Conservation (phyloP, 2,113 vertebrate species). For the Myotis brandtii region DNA sequence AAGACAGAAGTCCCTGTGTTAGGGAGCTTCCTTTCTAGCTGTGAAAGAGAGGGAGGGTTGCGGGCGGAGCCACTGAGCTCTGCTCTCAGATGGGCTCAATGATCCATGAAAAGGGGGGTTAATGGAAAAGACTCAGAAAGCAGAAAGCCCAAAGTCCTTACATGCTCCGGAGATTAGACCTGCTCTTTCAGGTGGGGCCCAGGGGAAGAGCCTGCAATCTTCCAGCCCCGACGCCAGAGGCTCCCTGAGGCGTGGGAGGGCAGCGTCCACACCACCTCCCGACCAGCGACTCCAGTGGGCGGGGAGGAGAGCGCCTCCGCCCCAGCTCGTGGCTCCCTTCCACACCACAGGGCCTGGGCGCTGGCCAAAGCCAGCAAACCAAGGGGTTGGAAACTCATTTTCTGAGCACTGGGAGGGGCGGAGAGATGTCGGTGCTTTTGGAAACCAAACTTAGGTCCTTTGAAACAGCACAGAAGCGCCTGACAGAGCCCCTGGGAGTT, state of each 20-base stretch:
- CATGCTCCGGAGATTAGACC: conserved; percentile 1
- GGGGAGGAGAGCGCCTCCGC: not conserved
- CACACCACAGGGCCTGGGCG: not conserved
- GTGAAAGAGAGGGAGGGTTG: fast-evolving
- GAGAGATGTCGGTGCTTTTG: not conserved
- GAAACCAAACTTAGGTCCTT: conserved; percentile 43
- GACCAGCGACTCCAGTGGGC: fast-evolving
- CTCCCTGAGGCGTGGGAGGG: not conserved
- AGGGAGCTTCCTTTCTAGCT: not conserved
- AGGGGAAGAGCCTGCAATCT: conserved; percentile 62
- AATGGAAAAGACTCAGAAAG: not conserved
- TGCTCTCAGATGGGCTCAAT: not conserved
- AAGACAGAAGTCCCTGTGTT: not conserved
- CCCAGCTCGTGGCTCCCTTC: not conserved
- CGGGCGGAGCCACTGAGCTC: not conserved
- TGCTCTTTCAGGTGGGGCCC: conserved; percentile 58
- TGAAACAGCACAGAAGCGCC: conserved; percentile 25
- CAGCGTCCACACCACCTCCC: not conserved
- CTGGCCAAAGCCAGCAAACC: conserved; percentile 19
- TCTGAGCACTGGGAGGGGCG: not conserved
- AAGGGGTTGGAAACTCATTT: conserved; percentile 27
- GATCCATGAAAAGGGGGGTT: not conserved
- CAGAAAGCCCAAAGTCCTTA: not conserved
- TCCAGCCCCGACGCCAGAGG: conserved; percentile 35
- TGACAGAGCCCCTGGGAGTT: not conserved